phyloP scores from a whole-genome alignment of 2,113 vertebrate genomes.

The Deroptyus accipitrinus region DNA sequence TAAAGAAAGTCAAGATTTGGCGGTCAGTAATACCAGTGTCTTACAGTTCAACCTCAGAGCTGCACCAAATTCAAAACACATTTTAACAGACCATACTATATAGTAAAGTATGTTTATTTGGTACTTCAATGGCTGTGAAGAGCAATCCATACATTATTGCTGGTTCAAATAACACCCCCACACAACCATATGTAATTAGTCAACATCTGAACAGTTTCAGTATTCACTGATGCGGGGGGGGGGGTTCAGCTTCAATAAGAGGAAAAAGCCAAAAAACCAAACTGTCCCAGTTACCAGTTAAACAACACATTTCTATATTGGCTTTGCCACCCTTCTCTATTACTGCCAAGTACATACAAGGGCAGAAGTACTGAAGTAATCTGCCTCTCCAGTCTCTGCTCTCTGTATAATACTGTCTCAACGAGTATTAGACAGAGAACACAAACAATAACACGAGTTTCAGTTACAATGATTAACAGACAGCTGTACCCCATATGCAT shows the following conservation, averaged over 20 bases:
- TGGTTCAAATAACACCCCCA: neutral
- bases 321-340: neutral
- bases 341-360: neutral
- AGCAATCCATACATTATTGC: neutral
- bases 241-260: neutral
- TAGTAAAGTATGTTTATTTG: neutral
- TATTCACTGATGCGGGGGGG: neutral
- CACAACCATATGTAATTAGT: neutral
- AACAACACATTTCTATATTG: neutral
- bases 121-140: neutral
- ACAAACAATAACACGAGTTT: neutral
- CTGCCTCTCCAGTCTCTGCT: neutral
- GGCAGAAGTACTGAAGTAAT: neutral
- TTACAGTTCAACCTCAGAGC: neutral
- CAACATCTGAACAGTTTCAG: neutral
- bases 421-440: neutral
- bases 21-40: neutral
- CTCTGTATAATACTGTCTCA: neutral
- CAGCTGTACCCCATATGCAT: neutral
- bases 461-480: neutral
- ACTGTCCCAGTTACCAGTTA: neutral
- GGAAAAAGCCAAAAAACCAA: neutral
- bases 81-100: neutral
- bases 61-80: neutral
- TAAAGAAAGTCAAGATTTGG: neutral